Conservation (phyloP, 2,888 invertebrate species). For the Machimus atricapillus region DNA sequence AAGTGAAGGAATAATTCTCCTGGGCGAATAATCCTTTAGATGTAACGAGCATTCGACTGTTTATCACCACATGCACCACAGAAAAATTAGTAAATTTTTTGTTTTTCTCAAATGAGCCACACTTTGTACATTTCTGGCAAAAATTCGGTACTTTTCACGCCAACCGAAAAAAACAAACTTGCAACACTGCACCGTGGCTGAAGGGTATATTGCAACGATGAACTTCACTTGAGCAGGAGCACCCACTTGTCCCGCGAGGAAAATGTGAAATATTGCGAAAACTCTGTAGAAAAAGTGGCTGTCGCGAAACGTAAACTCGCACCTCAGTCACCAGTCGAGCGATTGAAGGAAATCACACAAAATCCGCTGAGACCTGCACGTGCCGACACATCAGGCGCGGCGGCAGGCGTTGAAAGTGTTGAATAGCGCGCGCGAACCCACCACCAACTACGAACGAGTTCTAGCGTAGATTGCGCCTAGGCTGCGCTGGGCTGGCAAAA, state of each 20-base stretch:
- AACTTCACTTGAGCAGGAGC: background rate
- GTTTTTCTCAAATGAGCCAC: background rate
- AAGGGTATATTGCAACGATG: background rate
- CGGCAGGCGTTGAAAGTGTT: constrained; percentile 24
- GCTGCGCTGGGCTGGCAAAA: constrained; percentile 14
- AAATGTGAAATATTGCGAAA: background rate
- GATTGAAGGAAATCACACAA: background rate
- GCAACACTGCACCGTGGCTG: background rate
- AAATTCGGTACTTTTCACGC: background rate
- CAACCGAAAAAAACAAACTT: background rate
- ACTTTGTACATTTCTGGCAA: background rate
- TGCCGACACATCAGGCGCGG: constrained; percentile 5
- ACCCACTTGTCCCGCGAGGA: background rate
- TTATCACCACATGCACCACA: background rate
- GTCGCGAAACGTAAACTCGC: background rate
- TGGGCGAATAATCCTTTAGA: background rate
- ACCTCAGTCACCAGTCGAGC: background rate
- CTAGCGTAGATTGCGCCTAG: constrained; percentile 26
- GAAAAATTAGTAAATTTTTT: background rate
- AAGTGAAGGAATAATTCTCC: background rate
- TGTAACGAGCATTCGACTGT: background rate
- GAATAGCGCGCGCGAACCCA: constrained; percentile 35
- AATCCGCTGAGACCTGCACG: constrained; percentile 24
- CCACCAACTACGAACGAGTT: constrained; percentile 14
- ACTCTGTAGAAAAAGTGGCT: background rate